Base-by-base conservation (phyloP, 2,888 invertebrate species). In the Mactromeris polynyma region DNA sequence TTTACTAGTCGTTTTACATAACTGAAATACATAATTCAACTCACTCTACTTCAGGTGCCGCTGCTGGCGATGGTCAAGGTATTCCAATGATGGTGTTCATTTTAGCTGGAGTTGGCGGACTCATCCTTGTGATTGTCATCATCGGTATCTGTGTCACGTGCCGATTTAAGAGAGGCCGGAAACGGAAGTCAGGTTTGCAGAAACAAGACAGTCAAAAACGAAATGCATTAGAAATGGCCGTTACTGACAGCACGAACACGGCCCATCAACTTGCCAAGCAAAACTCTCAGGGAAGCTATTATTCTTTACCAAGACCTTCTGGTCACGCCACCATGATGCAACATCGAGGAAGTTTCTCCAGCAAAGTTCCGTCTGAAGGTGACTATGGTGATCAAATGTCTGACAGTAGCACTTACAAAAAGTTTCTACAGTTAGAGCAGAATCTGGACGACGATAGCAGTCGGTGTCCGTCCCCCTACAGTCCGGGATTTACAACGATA, bases 21-120 rank as follows among this genome's bases (percentile, higher is more conserved):
- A n/a, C n/a, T n/a, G n/a, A n/a, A n/a, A 6, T 51, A 17, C 2
- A 1, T 51, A 6, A 2, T 2, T 51, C 51, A 17, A 4, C 26
- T 64, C 26, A 64, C n/a, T 64, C 26, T 26, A 64, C 26, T 89
- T 42, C 88, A 88, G 86, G 81, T 64, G 73, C 86, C 51, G 17
- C 90, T 33, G 83, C 78, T 26, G 86, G 81, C 0, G 77, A 86
- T 2, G 38, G 77, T 7, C 51, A 89, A 21, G 42, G 91, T 14
- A 87, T 94, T 36, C 93, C 94, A 2, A 83, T 94, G 80, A 93
- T 95, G 91, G 92, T 93, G 4, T 93, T 96, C 73, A 94, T 96
- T 69, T 92, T 96, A n/a, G 96, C 94, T 1, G 94, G 93, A 14
- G 94, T 96, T n/a, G 96, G 96, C 0, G 95, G 95, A 0, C 89